A percentile compares a stretch with the other conserved stretches of the same genome.
phyloP scores from a whole-genome alignment of 2,113 vertebrate species.

The Peromyscus leucopus region DNA sequence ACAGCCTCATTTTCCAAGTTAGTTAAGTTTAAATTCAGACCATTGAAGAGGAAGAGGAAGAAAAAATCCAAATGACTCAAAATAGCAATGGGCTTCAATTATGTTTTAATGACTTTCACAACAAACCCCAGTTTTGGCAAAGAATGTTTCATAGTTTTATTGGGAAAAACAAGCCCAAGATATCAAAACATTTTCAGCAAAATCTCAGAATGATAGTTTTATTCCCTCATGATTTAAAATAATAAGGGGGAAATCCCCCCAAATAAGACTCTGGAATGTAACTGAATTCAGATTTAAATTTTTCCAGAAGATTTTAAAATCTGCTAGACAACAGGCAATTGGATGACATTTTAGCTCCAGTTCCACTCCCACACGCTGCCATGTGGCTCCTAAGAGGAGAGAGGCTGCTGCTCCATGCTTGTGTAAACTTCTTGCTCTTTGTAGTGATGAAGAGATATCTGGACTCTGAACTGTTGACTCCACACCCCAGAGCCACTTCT shows the following conservation, averaged over 20 bases:
- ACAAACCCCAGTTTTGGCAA: conserved; percentile 79
- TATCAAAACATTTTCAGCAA: conserved; percentile 80
- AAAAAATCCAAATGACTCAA: conserved; percentile 67
- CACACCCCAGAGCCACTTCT: not conserved
- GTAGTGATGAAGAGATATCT: not conserved
- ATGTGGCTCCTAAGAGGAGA: accelerated
- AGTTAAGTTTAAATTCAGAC: conserved; percentile 66
- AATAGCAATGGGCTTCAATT: conserved; percentile 73
- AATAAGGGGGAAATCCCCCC: conserved; percentile 57
- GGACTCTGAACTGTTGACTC: not conserved
- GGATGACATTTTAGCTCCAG: not conserved
- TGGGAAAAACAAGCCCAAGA: conserved; percentile 77
- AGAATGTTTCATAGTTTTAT: conserved; percentile 75
- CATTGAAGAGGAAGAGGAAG: not conserved
- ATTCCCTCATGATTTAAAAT: conserved; percentile 72
- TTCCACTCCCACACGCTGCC: not conserved
- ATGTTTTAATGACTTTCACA: conserved; percentile 80
- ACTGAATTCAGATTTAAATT: conserved; percentile 52
- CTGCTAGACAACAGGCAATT: not conserved
- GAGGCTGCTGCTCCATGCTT: not conserved
- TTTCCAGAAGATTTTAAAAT: conserved; percentile 40
- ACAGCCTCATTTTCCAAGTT: conserved; percentile 55
- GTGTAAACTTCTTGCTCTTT: not conserved
- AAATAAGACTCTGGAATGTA: conserved; percentile 61
- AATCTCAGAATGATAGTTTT: conserved; percentile 72